A percentile compares a stretch with the other conserved stretches of the same genome.
phyloP scores from a whole-genome alignment of 2,797 vertebrate species.

The Peromyscus eremicus region DNA sequence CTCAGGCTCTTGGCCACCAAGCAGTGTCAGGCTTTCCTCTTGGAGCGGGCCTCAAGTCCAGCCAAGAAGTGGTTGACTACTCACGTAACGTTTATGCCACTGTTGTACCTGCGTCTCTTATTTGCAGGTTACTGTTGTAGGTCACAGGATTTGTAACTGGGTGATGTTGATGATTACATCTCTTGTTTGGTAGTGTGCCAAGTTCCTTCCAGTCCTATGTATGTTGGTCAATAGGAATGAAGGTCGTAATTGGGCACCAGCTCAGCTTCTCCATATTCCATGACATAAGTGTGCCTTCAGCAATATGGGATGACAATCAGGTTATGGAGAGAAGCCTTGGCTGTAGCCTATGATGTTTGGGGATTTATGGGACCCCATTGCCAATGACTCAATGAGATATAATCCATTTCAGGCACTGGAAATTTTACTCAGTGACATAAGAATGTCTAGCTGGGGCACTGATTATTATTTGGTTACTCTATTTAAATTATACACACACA shows the following conservation, averaged over 20 bases:
- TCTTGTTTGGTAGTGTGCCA: not conserved
- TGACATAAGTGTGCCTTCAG: not conserved
- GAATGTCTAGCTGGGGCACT: not conserved
- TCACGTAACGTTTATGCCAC: not conserved
- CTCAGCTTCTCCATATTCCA: not conserved
- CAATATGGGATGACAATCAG: not conserved
- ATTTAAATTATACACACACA: not conserved
- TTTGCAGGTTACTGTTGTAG: not conserved
- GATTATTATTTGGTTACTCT: not conserved
- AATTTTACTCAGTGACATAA: not conserved
- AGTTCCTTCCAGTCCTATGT: not conserved
- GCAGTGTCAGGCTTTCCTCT: not conserved
- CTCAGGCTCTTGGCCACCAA: not conserved
- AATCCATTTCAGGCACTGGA: not conserved
- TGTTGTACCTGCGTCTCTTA: not conserved
- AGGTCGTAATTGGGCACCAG: not conserved
- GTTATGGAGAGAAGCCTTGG: not conserved
- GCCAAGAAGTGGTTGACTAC: not conserved
- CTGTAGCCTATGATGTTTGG: not conserved
- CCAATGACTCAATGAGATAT: not conserved
- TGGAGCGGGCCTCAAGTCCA: not conserved
- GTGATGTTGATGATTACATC: not conserved
- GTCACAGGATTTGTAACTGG: not conserved
- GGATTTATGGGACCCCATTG: not conserved
- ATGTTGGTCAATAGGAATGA: not conserved